Percentiles rank a stretch among this genome's conserved stretches.
phyloP scores from a whole-genome alignment of 2,797 vertebrate species.

The Sebastes steindachneri region DNA sequence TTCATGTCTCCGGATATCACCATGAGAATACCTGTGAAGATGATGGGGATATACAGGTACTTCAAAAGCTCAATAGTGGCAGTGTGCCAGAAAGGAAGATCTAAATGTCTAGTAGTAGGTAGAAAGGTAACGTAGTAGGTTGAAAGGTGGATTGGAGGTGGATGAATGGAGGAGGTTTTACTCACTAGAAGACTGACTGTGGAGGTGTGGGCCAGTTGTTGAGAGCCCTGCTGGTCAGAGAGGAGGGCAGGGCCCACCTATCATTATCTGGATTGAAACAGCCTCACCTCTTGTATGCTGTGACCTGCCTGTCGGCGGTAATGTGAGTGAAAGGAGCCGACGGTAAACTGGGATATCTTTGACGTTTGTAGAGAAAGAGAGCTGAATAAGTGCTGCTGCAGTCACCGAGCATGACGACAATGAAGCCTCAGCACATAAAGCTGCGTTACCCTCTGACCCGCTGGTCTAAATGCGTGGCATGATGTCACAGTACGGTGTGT shows the following conservation, averaged over 20 bases:
- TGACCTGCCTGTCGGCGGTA: slow-evolving; percentile 25
- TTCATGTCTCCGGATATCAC: slow-evolving; percentile 9
- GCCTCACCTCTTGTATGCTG: slow-evolving; percentile 24
- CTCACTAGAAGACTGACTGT: neutral
- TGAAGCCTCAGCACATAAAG: slow-evolving; percentile 57
- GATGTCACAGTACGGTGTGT: slow-evolving; percentile 62
- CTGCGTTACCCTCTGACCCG: slow-evolving; percentile 67
- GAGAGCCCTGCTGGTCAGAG: slow-evolving; percentile 16
- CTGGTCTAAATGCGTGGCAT: slow-evolving; percentile 63
- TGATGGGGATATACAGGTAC: slow-evolving; percentile 23
- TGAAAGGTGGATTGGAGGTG: slow-evolving; percentile 11
- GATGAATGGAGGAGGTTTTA: slow-evolving; percentile 9
- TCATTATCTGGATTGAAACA: slow-evolving; percentile 38
- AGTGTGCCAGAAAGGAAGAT: slow-evolving; percentile 35
- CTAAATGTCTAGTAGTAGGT: slow-evolving; percentile 30
- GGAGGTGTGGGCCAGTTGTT: slow-evolving; percentile 13
- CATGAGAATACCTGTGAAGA: slow-evolving; percentile 24
- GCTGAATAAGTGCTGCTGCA: slow-evolving; percentile 48
- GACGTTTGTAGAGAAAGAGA: slow-evolving; percentile 9
- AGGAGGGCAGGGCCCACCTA: slow-evolving; percentile 16
- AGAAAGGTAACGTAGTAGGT: slow-evolving; percentile 32
- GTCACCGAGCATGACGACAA: slow-evolving; percentile 53
- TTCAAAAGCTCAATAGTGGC: slow-evolving; percentile 42
- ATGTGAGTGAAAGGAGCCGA: slow-evolving; percentile 10
- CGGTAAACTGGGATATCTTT: slow-evolving; percentile 23